Conservation (phyloP, 2,888 invertebrate species). For the Drosophila mimica region DNA sequence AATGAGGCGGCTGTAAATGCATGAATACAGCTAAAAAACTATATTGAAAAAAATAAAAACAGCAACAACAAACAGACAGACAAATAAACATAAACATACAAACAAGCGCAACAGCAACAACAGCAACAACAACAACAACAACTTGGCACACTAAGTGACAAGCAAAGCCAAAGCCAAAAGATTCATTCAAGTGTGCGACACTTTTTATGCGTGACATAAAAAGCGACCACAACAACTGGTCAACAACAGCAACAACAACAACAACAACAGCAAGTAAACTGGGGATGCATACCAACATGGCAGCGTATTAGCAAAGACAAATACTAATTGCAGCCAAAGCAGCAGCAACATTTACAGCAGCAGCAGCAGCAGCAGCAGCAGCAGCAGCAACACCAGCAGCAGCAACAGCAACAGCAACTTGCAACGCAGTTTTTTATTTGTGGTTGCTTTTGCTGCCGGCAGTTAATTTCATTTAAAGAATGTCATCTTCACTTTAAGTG, state of each 20-base stretch:
- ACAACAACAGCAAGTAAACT: slow-evolving; percentile 48
- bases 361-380: slow-evolving; percentile 36
- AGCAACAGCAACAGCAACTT: slow-evolving; percentile 33
- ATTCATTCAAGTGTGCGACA: slow-evolving; percentile 77
- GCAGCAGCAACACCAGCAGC: slow-evolving; percentile 17
- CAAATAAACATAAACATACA: slow-evolving; percentile 63
- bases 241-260: slow-evolving; percentile 56
- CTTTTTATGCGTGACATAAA: slow-evolving; percentile 74
- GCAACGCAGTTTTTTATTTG: slow-evolving; percentile 41
- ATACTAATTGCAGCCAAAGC: slow-evolving; percentile 81
- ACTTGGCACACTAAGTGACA: slow-evolving; percentile 41
- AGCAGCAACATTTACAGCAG: slow-evolving; percentile 56
- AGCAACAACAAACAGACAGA: slow-evolving; percentile 35
- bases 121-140: slow-evolving; percentile 15
- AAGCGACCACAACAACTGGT: slow-evolving; percentile 38
- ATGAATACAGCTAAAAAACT: slow-evolving; percentile 29
- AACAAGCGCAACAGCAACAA: slow-evolving; percentile 62
- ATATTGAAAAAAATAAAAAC: background rate
- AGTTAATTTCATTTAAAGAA: slow-evolving; percentile 84
- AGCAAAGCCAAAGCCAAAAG: slow-evolving; percentile 46
- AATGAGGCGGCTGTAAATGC: slow-evolving; percentile 56
- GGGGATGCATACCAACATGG: slow-evolving; percentile 78
- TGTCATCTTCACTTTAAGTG: slow-evolving; percentile 84
- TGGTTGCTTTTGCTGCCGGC: slow-evolving; percentile 62
- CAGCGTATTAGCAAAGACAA: slow-evolving; percentile 82